Evolutionary conservation across 2,888 invertebrate species (phyloP), one percentile per base, ranked within the genome.

Genomic region (Drosophila acutilabella): DNA sequence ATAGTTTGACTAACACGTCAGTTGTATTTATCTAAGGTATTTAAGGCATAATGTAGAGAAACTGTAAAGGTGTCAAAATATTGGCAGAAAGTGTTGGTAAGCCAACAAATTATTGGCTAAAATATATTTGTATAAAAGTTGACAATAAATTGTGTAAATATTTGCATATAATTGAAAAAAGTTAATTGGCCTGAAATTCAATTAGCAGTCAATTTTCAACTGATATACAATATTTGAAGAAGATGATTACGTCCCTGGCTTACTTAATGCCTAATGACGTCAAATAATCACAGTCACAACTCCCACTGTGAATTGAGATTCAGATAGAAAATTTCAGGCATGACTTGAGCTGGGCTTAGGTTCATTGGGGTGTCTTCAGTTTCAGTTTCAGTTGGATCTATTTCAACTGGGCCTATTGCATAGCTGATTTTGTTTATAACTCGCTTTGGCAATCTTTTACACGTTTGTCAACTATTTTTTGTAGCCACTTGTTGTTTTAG

Each of bases 41-140:
- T 62, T 62, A 59, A 41, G 20, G 20, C 38, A 18, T 42, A 36
- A 59, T 53, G 44, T 61, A 33, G 54, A 50, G 20, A 47, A 33
- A 4, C 52, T 59, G 61, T 52, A 64, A 47, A 78, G 80, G 85
- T 85, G 85, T 69, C 68, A 85, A 81, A 75, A 71, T 67, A 61
- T 65, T 72, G 67, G 52, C 51, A 48, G 14, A 62, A 58, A 65
- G 71, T 18, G 56, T 38, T 47, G 45, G 36, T 44, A 30, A 30
- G 36, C 41, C 36, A 50, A 1, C 38, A 64, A 50, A 45, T 57
- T 57, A 60, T 74, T 64, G 71, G 30, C 18, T 20, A 16, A 33
- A 18, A 65, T 70, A 30, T 30, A 26, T 6, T 18, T 18, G 18
- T 18, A 18, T 50, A 65, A 62, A 40, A 62, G 68, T 16, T 67